phyloP scores from a whole-genome alignment of 2,888 invertebrate genomes.

The Orchestes rusci region DNA sequence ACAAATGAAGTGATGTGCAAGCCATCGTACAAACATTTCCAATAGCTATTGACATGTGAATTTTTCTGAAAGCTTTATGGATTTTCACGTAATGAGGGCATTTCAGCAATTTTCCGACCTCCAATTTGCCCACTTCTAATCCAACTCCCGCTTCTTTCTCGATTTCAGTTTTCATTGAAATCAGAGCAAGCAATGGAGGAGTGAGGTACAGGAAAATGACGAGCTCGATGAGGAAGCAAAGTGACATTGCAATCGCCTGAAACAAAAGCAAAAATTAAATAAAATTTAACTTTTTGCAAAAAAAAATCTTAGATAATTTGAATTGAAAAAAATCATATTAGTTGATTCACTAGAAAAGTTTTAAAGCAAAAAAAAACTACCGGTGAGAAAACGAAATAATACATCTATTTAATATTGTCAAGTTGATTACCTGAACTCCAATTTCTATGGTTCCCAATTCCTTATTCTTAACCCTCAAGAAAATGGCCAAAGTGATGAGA shows the following conservation, averaged over 20 bases:
- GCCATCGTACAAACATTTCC: slow-evolving; percentile 68
- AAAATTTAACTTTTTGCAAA: not conserved
- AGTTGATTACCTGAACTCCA: slow-evolving; percentile 46
- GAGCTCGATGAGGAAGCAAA: slow-evolving; percentile 66
- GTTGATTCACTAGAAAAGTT: no score
- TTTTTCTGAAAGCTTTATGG: slow-evolving; percentile 64
- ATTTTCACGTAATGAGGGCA: slow-evolving; percentile 75
- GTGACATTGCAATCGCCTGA: slow-evolving; percentile 57
- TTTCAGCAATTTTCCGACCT: slow-evolving; percentile 62
- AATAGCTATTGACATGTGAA: slow-evolving; percentile 72
- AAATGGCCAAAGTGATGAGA: slow-evolving; percentile 64
- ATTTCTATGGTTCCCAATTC: slow-evolving; percentile 46
- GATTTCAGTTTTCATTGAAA: slow-evolving; percentile 66
- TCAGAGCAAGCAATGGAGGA: slow-evolving; percentile 64
- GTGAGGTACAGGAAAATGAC: slow-evolving; percentile 70
- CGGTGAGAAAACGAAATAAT: not conserved
- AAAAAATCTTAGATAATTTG: not conserved
- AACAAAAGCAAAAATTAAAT: slow-evolving; percentile 32
- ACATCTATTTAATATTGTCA: not conserved
- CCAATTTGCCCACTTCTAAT: slow-evolving; percentile 67
- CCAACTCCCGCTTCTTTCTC: slow-evolving; percentile 72
- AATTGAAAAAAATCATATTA: no score
- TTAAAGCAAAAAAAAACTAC: not conserved
- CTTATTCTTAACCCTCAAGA: slow-evolving; percentile 56
- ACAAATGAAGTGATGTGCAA: slow-evolving; percentile 60